Evolutionary conservation across 2,888 invertebrate species (phyloP).

Genomic region (Metellina segmentata): DNA sequence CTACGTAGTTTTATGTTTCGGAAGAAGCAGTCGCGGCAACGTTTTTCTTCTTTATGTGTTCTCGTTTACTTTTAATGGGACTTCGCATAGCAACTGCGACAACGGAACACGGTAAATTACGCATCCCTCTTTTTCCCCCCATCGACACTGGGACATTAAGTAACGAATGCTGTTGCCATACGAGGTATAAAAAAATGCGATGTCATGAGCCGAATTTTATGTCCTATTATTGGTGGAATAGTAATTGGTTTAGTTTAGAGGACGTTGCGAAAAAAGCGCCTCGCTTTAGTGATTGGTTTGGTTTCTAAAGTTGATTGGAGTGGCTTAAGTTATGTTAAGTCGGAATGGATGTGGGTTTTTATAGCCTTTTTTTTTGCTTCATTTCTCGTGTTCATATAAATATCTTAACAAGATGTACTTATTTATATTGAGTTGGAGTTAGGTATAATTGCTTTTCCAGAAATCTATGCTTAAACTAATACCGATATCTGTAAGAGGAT

Average conservation of each 20-base stretch:
- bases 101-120: conserved; percentile 11
- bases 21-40: neutral
- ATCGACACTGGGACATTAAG: neutral
- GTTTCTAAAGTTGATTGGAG: neutral
- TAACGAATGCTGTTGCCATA: neutral
- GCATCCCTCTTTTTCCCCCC: conserved; percentile 5
- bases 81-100: conserved; percentile 5
- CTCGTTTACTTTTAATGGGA: conserved; percentile 56
- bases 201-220: conserved; percentile 15
- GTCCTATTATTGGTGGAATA: neutral
- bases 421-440: no score
- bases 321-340: neutral
- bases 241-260: conserved; percentile 17
- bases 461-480: no score
- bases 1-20: conserved; percentile 27
- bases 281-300: neutral
- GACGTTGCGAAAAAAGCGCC: neutral
- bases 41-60: conserved; percentile 30
- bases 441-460: no score
- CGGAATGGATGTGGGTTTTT: no score
- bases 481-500: no score
- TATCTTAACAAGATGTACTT: no score
- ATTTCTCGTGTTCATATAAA: no score
- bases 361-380: no score
- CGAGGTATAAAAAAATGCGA: neutral